Conservation (phyloP, 1,140 invertebrate species). For the Frieseomelitta varia region DNA sequence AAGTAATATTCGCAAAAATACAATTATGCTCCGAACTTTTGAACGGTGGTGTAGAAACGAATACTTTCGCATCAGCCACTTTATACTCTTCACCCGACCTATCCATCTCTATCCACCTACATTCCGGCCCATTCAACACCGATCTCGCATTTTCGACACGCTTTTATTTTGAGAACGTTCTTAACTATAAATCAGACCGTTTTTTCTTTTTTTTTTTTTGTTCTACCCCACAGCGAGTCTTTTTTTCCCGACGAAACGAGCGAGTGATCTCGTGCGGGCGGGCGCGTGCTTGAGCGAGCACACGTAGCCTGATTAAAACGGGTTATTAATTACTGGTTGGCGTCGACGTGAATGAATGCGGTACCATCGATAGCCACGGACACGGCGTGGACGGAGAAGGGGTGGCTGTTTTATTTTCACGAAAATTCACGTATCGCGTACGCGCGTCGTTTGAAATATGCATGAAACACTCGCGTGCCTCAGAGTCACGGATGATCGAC, state of each 20-base stretch:
- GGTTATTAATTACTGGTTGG: constrained; percentile 78
- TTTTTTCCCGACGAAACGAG: constrained; percentile 43
- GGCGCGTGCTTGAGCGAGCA: constrained; percentile 46
- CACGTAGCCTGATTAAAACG: constrained; percentile 70
- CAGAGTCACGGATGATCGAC: neutral
- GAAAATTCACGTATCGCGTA: constrained; percentile 41
- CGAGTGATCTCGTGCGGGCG: constrained; percentile 62
- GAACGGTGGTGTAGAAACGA: no score
- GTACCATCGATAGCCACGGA: constrained; percentile 65
- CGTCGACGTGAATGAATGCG: constrained; percentile 73
- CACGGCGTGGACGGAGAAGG: neutral
- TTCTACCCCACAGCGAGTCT: neutral
- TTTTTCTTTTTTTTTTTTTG: constrained; percentile 52
- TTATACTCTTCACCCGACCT: neutral
- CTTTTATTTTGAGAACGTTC: constrained; percentile 58
- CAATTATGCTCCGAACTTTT: no score
- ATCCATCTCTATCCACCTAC: neutral
- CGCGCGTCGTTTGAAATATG: constrained; percentile 41
- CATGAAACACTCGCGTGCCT: constrained; percentile 33
- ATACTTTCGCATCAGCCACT: constrained; percentile 45
- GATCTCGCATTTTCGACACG: constrained; percentile 40
- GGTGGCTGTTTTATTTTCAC: constrained; percentile 63
- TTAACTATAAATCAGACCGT: constrained; percentile 77
- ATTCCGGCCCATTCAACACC: neutral
- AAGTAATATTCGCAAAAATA: no score